Evolutionary conservation across 2,113 vertebrate genomes (phyloP).

Genomic region (Ia io): DNA sequence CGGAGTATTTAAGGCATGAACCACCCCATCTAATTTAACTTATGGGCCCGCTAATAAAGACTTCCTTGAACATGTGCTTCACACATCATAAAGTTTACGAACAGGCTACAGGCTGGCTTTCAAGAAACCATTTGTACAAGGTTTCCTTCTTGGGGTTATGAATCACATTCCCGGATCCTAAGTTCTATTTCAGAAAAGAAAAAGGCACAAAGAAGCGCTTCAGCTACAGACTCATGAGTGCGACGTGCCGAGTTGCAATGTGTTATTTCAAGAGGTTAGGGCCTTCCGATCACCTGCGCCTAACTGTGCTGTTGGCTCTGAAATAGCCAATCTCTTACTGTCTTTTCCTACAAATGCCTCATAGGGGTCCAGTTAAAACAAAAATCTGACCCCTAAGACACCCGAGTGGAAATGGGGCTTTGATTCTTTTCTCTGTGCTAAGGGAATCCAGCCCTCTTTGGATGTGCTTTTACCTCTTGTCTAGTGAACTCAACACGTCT

Average conservation of each 20-base stretch:
- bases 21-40: slow-evolving; percentile 64
- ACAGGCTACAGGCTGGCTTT: slow-evolving; percentile 46
- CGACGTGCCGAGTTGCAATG: neutral
- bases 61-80: slow-evolving; percentile 72
- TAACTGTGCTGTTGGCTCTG: neutral
- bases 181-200: slow-evolving; percentile 47
- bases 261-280: slow-evolving; percentile 22
- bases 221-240: neutral
- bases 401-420: neutral
- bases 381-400: neutral
- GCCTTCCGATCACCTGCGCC: slow-evolving; percentile 1
- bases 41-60: slow-evolving; percentile 68
- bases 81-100: slow-evolving; percentile 72
- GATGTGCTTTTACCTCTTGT: neutral
- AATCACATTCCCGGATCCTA: slow-evolving; percentile 53
- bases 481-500: neutral
- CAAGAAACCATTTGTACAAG: slow-evolving; percentile 52
- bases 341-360: neutral
- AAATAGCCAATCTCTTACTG: neutral
- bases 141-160: slow-evolving; percentile 24
- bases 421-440: neutral
- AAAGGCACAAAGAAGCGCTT: slow-evolving; percentile 65
- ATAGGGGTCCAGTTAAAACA: neutral
- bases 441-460: neutral
- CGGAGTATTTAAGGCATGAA: slow-evolving; percentile 55